These are phyloP conservation scores for Drosophila pullipes DNA, from an alignment of 2,888 invertebrate genomes.

Conservation along the genomic window DNA sequence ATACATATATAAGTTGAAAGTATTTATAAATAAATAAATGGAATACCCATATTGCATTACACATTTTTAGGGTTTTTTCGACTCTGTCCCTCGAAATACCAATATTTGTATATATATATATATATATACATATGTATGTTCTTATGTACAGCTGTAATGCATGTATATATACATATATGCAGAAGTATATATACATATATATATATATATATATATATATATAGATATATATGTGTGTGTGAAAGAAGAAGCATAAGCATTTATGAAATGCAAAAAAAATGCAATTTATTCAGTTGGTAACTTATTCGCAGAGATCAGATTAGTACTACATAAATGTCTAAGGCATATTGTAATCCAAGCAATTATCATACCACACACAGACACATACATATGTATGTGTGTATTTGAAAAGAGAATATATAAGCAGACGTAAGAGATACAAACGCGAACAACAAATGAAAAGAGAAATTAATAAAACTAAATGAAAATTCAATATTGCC, in stretches of 20 bases:
- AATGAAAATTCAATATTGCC: constrained; percentile 47
- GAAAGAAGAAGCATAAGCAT: constrained; percentile 60
- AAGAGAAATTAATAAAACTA: constrained; percentile 67
- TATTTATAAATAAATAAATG: constrained; percentile 41
- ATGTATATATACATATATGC: constrained; percentile 25
- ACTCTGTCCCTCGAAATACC: constrained; percentile 24
- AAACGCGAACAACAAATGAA: constrained; percentile 50
- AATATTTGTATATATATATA: constrained; percentile 30
- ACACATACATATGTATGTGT: constrained; percentile 26
- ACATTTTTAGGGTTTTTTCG: constrained; percentile 26
- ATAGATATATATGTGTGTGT: constrained; percentile 46
- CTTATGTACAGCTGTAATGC: too few species aligned
- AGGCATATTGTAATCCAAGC: constrained; percentile 44
- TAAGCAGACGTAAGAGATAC: constrained; percentile 34
- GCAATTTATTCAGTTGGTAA: constrained; percentile 37
- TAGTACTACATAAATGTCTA: constrained; percentile 11
- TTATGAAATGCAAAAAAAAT: constrained; percentile 45
- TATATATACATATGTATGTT: constrained; percentile 6
- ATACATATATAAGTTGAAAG: constrained; percentile 27
- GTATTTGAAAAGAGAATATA: constrained; percentile 32
- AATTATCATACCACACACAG: constrained; percentile 38
- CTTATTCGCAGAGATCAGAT: constrained; percentile 32
- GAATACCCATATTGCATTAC: constrained; percentile 30
- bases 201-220: constrained; percentile 13
- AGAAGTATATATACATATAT: constrained; percentile 19